A percentile compares a stretch with the other conserved stretches of the same genome.
These are phyloP conservation scores for Rhopilema esculentum DNA, from an alignment of 30 jellyfish, hydroid and myxozoan species.

Conservation along the genomic window DNA sequence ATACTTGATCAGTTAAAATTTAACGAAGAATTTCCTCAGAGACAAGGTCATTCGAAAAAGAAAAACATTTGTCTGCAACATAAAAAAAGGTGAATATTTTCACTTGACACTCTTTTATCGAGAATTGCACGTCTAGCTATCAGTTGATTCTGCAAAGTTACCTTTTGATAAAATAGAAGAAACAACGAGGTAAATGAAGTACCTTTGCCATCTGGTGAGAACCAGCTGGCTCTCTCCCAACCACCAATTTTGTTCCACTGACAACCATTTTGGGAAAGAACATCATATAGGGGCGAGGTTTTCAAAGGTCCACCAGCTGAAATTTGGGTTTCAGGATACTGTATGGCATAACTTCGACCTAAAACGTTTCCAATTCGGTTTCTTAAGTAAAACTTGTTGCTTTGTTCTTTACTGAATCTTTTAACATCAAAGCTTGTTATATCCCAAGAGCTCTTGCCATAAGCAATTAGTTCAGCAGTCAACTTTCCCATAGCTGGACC, in stretches of 20 bases:
- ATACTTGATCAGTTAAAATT: too few species aligned
- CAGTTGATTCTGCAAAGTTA: too few species aligned
- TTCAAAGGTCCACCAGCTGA: slow-evolving; percentile 67
- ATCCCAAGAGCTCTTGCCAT: slow-evolving; percentile 77
- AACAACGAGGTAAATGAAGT: neutral
- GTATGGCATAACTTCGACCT: slow-evolving; percentile 47
- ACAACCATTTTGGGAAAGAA: slow-evolving; percentile 70
- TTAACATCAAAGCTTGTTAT: slow-evolving; percentile 44
- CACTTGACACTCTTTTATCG: too few species aligned
- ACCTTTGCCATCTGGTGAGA: slow-evolving; percentile 57
- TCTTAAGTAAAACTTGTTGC: slow-evolving; percentile 72
- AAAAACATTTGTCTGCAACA: too few species aligned
- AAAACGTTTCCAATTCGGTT: slow-evolving; percentile 56
- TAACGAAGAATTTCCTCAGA: too few species aligned
- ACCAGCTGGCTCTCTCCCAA: slow-evolving; percentile 86
- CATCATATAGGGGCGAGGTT: slow-evolving; percentile 75
- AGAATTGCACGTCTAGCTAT: too few species aligned
- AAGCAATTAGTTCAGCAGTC: slow-evolving; percentile 73
- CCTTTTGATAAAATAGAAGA: too few species aligned
- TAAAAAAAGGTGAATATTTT: too few species aligned
- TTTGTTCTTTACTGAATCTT: slow-evolving; percentile 66
- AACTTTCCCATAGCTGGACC: slow-evolving; percentile 83
- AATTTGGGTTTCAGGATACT: slow-evolving; percentile 54
- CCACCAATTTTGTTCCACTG: slow-evolving; percentile 77
- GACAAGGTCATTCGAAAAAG: too few species aligned